Percentiles rank a stretch among this genome's conserved stretches.
Evolutionary conservation across 2,113 vertebrate species (phyloP).

Genomic region (Hippolais icterina): DNA sequence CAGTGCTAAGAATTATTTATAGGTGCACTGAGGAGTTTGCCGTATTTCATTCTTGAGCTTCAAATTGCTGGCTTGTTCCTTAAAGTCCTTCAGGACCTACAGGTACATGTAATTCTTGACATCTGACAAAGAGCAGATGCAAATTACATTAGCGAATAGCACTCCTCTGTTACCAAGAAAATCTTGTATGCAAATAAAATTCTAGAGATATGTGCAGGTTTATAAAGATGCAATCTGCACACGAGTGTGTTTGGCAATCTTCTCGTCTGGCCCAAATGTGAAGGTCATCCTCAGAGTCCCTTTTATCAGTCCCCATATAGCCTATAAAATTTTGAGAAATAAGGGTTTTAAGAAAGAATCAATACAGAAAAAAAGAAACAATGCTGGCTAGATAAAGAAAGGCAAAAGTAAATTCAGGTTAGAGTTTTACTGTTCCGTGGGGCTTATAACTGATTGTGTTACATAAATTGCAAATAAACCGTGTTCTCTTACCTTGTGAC

Average conservation of each 20-base stretch:
- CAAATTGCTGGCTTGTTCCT: background rate
- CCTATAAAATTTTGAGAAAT: background rate
- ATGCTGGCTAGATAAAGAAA: background rate
- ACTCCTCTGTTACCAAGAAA: background rate
- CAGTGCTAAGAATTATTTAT: conserved; percentile 31
- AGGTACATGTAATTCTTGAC: background rate
- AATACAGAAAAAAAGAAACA: background rate
- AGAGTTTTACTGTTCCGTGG: background rate
- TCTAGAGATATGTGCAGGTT: background rate
- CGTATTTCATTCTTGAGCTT: background rate
- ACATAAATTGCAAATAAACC: background rate
- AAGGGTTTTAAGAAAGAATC: background rate
- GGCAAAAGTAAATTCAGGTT: conserved; percentile 11
- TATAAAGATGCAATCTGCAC: background rate
- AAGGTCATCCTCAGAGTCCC: background rate
- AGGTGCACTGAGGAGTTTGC: background rate
- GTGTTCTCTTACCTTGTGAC: background rate
- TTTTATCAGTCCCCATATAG: background rate
- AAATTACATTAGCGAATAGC: background rate
- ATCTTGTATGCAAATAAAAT: background rate
- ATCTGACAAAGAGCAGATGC: background rate
- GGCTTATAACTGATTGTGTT: background rate
- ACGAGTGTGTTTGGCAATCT: background rate
- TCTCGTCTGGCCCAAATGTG: background rate
- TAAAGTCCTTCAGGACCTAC: background rate